Evolutionary conservation across 2,888 invertebrate genomes (phyloP).

Genomic region (Argynnis bischoffii): DNA sequence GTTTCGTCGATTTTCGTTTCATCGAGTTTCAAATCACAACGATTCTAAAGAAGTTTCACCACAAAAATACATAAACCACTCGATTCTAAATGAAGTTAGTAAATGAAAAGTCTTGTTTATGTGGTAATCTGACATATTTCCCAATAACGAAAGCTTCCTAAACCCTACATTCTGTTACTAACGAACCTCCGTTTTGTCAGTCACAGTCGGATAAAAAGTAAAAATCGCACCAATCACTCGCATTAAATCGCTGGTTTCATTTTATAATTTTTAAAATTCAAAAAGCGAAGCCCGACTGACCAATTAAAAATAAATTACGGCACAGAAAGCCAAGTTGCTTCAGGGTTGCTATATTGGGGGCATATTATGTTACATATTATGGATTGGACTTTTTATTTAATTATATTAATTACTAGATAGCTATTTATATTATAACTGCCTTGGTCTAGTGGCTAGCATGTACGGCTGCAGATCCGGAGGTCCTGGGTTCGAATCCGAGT

Average conservation of each 20-base stretch:
- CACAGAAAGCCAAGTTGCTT: conserved; percentile 42
- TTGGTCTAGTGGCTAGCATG: too few species aligned
- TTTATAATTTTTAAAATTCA: conserved; percentile 34
- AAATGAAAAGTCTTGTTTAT: too few species aligned
- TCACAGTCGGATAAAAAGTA: conserved; percentile 17
- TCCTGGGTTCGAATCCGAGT: too few species aligned
- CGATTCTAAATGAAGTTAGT: too few species aligned
- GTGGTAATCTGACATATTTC: too few species aligned
- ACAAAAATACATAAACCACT: too few species aligned
- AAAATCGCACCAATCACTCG: conserved; percentile 33
- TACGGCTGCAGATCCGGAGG: too few species aligned
- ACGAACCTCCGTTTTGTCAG: background rate
- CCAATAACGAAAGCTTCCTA: background rate
- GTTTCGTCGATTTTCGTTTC: too few species aligned
- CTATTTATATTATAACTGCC: too few species aligned
- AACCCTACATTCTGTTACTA: background rate
- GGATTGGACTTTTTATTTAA: background rate
- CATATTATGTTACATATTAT: background rate
- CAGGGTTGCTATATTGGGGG: conserved; percentile 25
- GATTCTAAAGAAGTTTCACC: too few species aligned
- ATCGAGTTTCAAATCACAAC: too few species aligned
- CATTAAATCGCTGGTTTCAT: conserved; percentile 29
- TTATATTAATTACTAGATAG: too few species aligned
- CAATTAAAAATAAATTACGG: conserved; percentile 54
- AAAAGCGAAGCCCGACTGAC: conserved; percentile 40